phyloP scores from a whole-genome alignment of 2,113 vertebrate genomes.

The Heliornis fulica region DNA sequence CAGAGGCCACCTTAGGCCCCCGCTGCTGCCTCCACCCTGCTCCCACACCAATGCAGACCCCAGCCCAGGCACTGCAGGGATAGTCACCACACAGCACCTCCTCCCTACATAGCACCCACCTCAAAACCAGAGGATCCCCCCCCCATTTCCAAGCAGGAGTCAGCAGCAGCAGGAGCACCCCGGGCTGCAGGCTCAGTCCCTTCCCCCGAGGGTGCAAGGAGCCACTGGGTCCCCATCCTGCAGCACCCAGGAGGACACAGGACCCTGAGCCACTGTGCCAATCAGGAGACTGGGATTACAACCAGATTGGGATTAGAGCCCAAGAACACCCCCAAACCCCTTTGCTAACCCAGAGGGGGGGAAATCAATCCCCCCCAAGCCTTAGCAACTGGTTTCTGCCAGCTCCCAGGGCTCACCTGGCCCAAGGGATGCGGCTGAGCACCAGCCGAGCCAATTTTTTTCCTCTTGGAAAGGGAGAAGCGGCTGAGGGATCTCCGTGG shows the following conservation, averaged over 20 bases:
- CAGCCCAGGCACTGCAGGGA: neutral
- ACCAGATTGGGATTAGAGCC: neutral
- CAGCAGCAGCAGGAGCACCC: fast-evolving
- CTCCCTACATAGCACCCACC: too few relatives aligned
- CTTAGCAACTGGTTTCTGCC: neutral
- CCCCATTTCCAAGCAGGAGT: neutral
- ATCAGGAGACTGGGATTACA: neutral
- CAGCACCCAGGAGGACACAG: neutral
- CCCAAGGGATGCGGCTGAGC: fast-evolving
- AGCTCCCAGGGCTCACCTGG: neutral
- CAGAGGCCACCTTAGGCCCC: too few relatives aligned
- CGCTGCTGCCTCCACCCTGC: neutral
- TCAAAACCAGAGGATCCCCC: neutral
- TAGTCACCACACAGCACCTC: fast-evolving
- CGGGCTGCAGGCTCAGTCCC: fast-evolving
- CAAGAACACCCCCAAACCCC: neutral
- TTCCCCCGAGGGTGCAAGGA: neutral
- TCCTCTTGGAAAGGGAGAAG: neutral
- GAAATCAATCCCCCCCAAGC: neutral
- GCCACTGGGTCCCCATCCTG: fast-evolving
- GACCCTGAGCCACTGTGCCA: neutral
- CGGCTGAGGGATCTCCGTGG: neutral
- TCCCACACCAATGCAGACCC: neutral
- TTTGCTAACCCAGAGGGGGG: neutral
- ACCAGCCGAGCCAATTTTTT: neutral